These are phyloP conservation scores for Cebidichthys violaceus DNA, from an alignment of 2,113 vertebrate species.

Conservation along the genomic window DNA sequence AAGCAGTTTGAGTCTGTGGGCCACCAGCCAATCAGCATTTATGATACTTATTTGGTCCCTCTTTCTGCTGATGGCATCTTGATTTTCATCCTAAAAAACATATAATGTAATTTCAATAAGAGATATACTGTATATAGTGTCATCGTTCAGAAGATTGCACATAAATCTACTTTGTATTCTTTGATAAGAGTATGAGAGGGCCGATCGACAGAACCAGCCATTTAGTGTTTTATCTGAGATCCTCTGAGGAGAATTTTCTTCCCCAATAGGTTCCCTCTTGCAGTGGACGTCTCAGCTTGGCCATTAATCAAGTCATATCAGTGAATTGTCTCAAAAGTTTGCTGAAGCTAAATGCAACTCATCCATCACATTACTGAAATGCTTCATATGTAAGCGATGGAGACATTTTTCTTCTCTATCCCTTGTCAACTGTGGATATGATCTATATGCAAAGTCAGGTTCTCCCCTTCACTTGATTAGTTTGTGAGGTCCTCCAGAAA, in stretches of 20 bases:
- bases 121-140: background rate
- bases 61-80: slow-evolving; percentile 20
- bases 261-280: slow-evolving; percentile 45
- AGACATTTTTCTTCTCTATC: slow-evolving; percentile 80
- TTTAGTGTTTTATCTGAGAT: slow-evolving; percentile 65
- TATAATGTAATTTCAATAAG: slow-evolving; percentile 14
- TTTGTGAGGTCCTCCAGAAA: slow-evolving; percentile 73
- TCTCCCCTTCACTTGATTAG: slow-evolving; percentile 74
- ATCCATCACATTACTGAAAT: slow-evolving; percentile 79
- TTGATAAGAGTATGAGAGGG: slow-evolving; percentile 7
- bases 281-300: slow-evolving; percentile 59
- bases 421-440: slow-evolving; percentile 73
- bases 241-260: slow-evolving; percentile 53
- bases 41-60: slow-evolving; percentile 15
- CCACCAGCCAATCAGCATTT: slow-evolving; percentile 42
- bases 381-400: slow-evolving; percentile 74
- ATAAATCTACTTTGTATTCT: slow-evolving; percentile 31
- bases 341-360: slow-evolving; percentile 81
- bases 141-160: slow-evolving; percentile 16
- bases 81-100: slow-evolving; percentile 29
- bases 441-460: slow-evolving; percentile 81
- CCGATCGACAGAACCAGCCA: slow-evolving; percentile 58
- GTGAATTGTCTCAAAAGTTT: slow-evolving; percentile 79
- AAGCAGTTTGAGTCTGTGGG: slow-evolving; percentile 12
- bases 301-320: slow-evolving; percentile 85